Base-by-base conservation (phyloP, 1,140 invertebrate genomes). In the Bathynomus jamesi region DNA sequence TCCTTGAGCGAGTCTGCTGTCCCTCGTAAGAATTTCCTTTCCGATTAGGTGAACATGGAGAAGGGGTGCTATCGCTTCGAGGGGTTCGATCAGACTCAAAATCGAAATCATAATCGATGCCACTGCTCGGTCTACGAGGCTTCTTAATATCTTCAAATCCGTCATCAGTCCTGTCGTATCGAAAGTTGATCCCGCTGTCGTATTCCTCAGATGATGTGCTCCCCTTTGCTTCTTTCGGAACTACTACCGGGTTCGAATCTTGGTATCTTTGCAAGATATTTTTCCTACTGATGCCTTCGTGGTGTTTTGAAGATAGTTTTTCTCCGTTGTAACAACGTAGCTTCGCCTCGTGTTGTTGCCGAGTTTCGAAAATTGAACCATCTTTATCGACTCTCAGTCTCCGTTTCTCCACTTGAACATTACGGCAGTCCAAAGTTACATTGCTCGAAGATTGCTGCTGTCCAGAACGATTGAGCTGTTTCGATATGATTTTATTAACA, bases 401-500 rank as follows among this genome's bases (percentile, higher is more conserved):
- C 60, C 69, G 60, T 66, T 73, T 76, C 28, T 76, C 75, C 3
- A 71, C 75, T 27, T 73, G 71, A 7, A 73, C 69, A 53, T 76
- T 76, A 0, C 75, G 72, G 32, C 71, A 76, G 66, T 76, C 75
- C 21, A 76, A 31, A 28, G 75, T 71, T 5, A 76, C 70, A 61
- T 76, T 76, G 29, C 68, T 70, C 4, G 72, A 65, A 24, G 53
- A 70, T 2, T 29, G 13, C n/a, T 61, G 29, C 3, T 46, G 53
- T 1, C 60, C 8, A 8, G 28, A 40, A 40, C 71, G 72, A 46
- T 28, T 71, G 32, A 76, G 71, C 28, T 76, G 75, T 31, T 76
- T 76, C 13, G 75, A 71, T 11, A 76, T 76, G 27, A 76, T 76
- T 62, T 76, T 76, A 24, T 76, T 76, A 8, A 73, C 75, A 32